Percentiles rank a stretch among this genome's conserved stretches.
Conservation (phyloP, 2,888 invertebrate genomes). For the Drosophila monieri region DNA sequence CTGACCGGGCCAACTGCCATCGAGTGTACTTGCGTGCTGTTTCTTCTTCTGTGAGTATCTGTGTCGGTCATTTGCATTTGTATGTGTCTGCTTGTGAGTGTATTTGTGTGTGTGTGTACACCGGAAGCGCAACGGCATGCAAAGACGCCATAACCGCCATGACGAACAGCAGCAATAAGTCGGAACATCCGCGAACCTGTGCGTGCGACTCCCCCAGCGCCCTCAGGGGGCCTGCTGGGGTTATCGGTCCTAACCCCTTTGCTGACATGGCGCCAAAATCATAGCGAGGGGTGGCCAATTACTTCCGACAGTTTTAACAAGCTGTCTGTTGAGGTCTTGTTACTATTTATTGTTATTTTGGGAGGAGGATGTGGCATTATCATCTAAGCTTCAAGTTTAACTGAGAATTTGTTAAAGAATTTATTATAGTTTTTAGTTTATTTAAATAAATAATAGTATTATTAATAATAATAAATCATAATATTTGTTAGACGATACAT, state of each 20-base stretch:
- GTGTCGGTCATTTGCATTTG: conserved; percentile 5
- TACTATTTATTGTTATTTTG: no score
- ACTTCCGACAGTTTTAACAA: neutral
- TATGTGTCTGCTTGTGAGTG: conserved; percentile 10
- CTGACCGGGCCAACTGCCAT: conserved; percentile 42
- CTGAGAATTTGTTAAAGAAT: no score
- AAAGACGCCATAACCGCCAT: conserved; percentile 69
- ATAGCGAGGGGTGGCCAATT: conserved; percentile 17
- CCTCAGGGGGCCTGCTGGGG: conserved; percentile 1
- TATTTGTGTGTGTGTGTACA: conserved; percentile 33
- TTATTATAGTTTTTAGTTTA: no score
- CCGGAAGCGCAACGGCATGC: conserved; percentile 69
- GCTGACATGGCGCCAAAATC: conserved; percentile 51
- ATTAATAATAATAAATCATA: no score
- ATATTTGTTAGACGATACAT: no score
- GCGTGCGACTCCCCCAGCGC: conserved; percentile 44
- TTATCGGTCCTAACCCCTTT: conserved; percentile 40
- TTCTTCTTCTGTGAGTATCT: conserved; percentile 1
- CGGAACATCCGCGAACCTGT: conserved; percentile 48
- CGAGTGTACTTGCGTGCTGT: conserved; percentile 4
- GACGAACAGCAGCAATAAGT: conserved; percentile 34
- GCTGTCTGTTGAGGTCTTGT: neutral
- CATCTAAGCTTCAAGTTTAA: no score
- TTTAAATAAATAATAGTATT: no score
- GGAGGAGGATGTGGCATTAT: no score